Evolutionary conservation across 2,888 invertebrate genomes (phyloP).

Genomic region (Keiferia lycopersicella): DNA sequence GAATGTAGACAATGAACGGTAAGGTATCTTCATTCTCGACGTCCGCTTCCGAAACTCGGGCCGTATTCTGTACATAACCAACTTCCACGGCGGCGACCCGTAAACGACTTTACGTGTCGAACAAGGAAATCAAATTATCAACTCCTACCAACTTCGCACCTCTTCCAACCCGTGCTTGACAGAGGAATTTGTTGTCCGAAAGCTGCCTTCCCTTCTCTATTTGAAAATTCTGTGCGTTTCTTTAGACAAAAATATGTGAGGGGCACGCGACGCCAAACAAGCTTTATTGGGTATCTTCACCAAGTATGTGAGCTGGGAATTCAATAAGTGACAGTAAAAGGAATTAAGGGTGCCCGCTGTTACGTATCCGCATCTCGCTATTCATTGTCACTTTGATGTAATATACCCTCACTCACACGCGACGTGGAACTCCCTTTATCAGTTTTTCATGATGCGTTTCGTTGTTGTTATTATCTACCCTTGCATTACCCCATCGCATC

Average conservation of each 20-base stretch:
- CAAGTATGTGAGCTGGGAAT: slow-evolving; percentile 71
- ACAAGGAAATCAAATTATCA: slow-evolving; percentile 79
- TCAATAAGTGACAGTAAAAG: slow-evolving; percentile 73
- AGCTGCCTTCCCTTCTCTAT: slow-evolving; percentile 59
- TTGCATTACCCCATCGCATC: slow-evolving; percentile 6
- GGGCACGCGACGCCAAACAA: slow-evolving; percentile 67
- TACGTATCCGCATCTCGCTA: slow-evolving; percentile 55
- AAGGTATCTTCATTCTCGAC: slow-evolving; percentile 55
- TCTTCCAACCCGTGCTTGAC: slow-evolving; percentile 61
- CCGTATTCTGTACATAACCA: slow-evolving; percentile 64
- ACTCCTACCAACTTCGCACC: slow-evolving; percentile 74
- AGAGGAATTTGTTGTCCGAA: slow-evolving; percentile 63
- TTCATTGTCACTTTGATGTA: slow-evolving; percentile 30
- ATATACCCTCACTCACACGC: not conserved
- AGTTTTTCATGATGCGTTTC: not conserved
- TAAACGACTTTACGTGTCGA: slow-evolving; percentile 79
- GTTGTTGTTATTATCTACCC: not conserved
- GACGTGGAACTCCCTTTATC: not conserved
- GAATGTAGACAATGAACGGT: slow-evolving; percentile 46
- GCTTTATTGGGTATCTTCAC: slow-evolving; percentile 75
- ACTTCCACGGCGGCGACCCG: slow-evolving; percentile 66
- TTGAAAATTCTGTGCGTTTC: slow-evolving; percentile 72
- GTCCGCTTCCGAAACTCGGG: slow-evolving; percentile 53
- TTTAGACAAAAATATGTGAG: slow-evolving; percentile 67
- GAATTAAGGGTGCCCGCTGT: slow-evolving; percentile 63